Conservation (phyloP, 2,888 invertebrate species). For the Drosophila histrio region DNA sequence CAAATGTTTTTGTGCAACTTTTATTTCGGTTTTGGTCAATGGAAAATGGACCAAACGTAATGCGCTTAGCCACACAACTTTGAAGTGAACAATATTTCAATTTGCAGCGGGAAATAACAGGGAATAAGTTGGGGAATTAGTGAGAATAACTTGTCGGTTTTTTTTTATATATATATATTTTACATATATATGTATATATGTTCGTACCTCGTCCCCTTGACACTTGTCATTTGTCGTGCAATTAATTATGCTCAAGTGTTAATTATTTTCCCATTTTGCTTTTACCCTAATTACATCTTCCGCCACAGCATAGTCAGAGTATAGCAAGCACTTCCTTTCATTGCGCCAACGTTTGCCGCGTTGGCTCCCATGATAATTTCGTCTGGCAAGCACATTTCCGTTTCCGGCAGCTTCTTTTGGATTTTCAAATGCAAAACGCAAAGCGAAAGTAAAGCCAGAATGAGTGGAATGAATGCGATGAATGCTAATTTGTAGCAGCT, state of each 20-base stretch:
- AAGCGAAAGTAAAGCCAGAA: conserved; percentile 32
- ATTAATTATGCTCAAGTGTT: conserved; percentile 78
- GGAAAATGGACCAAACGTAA: conserved; percentile 23
- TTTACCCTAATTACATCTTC: conserved; percentile 76
- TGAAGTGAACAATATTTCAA: conserved; percentile 10
- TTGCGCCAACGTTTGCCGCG: conserved; percentile 30
- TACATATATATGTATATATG: too few species aligned
- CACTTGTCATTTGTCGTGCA: conserved; percentile 73
- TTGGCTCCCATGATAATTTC: conserved; percentile 72
- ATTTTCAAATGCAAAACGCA: conserved; percentile 46
- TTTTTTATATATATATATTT: neutral
- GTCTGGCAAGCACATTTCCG: conserved; percentile 76
- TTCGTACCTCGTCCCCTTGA: conserved; percentile 20
- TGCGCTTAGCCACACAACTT: conserved; percentile 25
- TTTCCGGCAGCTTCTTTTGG: conserved; percentile 54
- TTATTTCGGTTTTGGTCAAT: conserved; percentile 17
- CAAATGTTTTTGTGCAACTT: neutral
- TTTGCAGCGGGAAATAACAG: neutral
- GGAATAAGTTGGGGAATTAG: neutral
- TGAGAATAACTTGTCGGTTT: conserved; percentile 16
- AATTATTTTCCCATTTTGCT: conserved; percentile 75
- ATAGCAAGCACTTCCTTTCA: conserved; percentile 33
- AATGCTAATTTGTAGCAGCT: conserved; percentile 52
- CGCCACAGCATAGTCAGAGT: conserved; percentile 35
- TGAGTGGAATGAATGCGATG: conserved; percentile 49